Percentiles rank a stretch among this genome's conserved stretches.
These are phyloP conservation scores for Xenopus laevis DNA, from an alignment of 2,113 vertebrate genomes.

Conservation along the genomic window DNA sequence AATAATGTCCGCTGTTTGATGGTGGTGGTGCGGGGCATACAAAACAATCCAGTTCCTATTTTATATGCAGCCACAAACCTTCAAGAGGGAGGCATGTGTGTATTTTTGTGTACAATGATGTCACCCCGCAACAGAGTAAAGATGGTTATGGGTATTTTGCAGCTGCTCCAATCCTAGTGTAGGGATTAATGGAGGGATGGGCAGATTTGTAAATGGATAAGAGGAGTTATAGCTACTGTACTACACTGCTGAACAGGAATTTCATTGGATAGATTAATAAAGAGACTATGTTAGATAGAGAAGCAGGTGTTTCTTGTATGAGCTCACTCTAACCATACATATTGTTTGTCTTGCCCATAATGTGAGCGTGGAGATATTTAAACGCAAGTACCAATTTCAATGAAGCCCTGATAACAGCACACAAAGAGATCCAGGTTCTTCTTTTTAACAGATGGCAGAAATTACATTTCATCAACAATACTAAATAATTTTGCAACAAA, in stretches of 20 bases:
- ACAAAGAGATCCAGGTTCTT: too few relatives aligned
- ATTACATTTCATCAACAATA: too few relatives aligned
- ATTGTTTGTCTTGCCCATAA: too few relatives aligned
- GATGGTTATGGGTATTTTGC: constrained; percentile 2
- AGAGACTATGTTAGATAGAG: constrained; percentile 15
- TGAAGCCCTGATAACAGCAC: too few relatives aligned
- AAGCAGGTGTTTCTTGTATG: constrained; percentile 6
- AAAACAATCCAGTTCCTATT: too few relatives aligned
- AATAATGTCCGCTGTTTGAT: too few relatives aligned
- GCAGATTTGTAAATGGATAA: constrained; percentile 23
- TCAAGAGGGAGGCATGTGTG: background rate
- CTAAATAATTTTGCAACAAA: too few relatives aligned
- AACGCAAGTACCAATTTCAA: too few relatives aligned
- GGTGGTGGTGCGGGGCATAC: too few relatives aligned
- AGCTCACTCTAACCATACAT: background rate
- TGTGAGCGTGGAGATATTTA: too few relatives aligned
- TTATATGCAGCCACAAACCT: background rate
- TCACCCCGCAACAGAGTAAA: constrained; percentile 28
- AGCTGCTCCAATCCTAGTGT: constrained; percentile 7
- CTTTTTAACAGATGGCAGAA: too few relatives aligned
- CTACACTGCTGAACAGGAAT: constrained; percentile 2
- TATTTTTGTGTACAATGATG: constrained; percentile 25
- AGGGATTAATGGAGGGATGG: constrained; percentile 1
- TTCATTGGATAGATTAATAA: constrained; percentile 15
- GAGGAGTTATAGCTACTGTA: constrained; percentile 25